Evolutionary conservation across 1,140 invertebrate species (phyloP).

Genomic region (Tetragnatha versicolor): DNA sequence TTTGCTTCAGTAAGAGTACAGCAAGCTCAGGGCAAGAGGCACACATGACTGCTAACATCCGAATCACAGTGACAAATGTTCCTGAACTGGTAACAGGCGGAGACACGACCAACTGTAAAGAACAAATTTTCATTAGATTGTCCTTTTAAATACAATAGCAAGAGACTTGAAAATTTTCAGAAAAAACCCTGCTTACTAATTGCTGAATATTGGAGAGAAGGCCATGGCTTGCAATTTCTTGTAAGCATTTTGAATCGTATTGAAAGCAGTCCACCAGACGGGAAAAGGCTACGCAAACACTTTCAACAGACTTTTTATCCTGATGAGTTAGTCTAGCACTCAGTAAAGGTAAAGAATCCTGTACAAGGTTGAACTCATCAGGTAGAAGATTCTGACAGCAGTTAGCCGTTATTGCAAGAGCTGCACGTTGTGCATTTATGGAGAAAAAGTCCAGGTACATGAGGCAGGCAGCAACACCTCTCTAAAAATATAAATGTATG

Average conservation of each 20-base stretch:
- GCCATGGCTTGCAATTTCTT: constrained; percentile 94
- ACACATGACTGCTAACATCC: constrained; percentile 96
- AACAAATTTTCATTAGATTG: background rate
- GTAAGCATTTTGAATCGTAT: constrained; percentile 84
- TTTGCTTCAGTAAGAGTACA: constrained; percentile 87
- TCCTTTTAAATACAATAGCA: background rate
- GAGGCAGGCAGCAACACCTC: constrained; percentile 91
- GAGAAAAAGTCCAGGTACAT: constrained; percentile 98
- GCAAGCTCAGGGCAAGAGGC: constrained; percentile 91
- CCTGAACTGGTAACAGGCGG: constrained; percentile 90
- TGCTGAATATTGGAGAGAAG: constrained; percentile 92
- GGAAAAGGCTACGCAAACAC: constrained; percentile 91
- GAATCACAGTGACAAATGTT: constrained; percentile 94
- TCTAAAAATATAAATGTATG: constrained; percentile 68
- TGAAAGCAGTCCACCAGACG: constrained; percentile 96
- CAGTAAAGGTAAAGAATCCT: constrained; percentile 85
- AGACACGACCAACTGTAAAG: constrained; percentile 80
- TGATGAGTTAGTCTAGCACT: constrained; percentile 88
- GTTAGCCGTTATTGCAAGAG: constrained; percentile 93
- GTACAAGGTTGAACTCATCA: constrained; percentile 92
- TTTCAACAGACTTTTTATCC: constrained; percentile 98
- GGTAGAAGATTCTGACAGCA: constrained; percentile 92
- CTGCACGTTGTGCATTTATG: constrained; percentile 93
- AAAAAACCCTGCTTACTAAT: constrained; percentile 75
- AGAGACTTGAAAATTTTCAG: background rate